A percentile compares a stretch with the other conserved stretches of the same genome.
These are phyloP conservation scores for Thera britannica DNA, from an alignment of 2,888 invertebrate species.

Conservation along the genomic window DNA sequence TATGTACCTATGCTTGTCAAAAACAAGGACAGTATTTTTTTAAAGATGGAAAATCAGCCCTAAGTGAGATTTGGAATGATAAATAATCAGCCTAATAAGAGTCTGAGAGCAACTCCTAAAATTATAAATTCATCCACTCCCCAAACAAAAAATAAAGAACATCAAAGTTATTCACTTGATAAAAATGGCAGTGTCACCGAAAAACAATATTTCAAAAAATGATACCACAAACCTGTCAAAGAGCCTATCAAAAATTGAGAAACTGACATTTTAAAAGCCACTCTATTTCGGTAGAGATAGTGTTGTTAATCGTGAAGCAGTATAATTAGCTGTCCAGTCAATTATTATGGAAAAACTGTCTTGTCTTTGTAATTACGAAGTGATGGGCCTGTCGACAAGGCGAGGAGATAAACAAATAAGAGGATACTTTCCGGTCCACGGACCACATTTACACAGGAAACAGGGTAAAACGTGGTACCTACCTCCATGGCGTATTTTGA, in stretches of 20 bases:
- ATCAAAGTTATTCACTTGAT: slow-evolving; percentile 50
- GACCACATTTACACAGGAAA: not conserved
- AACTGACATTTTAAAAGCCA: slow-evolving; percentile 27
- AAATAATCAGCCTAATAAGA: too few species aligned
- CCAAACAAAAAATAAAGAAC: slow-evolving; percentile 45
- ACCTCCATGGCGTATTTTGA: too few species aligned
- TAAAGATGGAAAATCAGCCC: too few species aligned
- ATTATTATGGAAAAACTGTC: slow-evolving; percentile 76
- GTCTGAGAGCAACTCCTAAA: too few species aligned
- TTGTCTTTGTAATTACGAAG: slow-evolving; percentile 78
- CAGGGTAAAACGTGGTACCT: not conserved
- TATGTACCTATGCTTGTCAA: too few species aligned
- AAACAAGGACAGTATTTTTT: too few species aligned
- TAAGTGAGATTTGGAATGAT: too few species aligned
- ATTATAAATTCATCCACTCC: not conserved
- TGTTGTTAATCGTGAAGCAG: slow-evolving; percentile 31
- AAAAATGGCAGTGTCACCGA: slow-evolving; percentile 76
- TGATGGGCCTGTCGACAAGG: slow-evolving; percentile 74
- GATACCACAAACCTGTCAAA: slow-evolving; percentile 52
- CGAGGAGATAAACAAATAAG: slow-evolving; percentile 79
- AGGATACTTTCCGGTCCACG: slow-evolving; percentile 70
- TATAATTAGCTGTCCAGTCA: slow-evolving; percentile 57
- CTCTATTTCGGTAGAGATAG: accelerated
- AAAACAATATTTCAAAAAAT: slow-evolving; percentile 72
- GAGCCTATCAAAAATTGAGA: slow-evolving; percentile 45